Evolutionary conservation across 2,888 invertebrate genomes (phyloP), one percentile per base, ranked within the genome.

Genomic region (Myathropa florea): DNA sequence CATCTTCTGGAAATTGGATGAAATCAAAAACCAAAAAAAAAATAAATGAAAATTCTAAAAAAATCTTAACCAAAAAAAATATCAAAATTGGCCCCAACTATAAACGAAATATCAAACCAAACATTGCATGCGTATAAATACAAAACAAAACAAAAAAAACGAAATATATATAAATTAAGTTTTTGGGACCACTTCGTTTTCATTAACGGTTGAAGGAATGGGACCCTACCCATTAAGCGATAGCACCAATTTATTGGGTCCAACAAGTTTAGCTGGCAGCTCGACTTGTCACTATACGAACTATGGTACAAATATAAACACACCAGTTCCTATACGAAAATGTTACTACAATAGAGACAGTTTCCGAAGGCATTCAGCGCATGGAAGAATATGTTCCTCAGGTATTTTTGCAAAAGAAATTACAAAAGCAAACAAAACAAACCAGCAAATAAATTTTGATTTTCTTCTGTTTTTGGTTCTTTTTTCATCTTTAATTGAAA

Each of bases 141-240:
- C 39, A 60, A 75, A 81, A 82, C 39, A 57, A 57, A 57, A 23
- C 23, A 85, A 79, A 88, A 88, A 88, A 89, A 89, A 87, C 87
- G 89, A 80, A 88, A 76, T 59, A 76, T 79, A 88, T 81, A 82
- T 89, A 89, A 90, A 89, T 90, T 90, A 92, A 93, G 92, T 92
- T 89, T 93, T 92, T 92, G 92, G 92, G 90, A 92, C 92, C 90
- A 93, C 92, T 90, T 92, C 93, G 91, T 93, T 92, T 89, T 92
- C 93, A 90, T 92, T 93, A 90, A 92, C 92, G 91, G 92, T 92
- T 92, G 93, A 93, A 92, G 92, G 93, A 91, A 93, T 93, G 93
- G 93, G 93, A 90, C 93, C 93, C 89, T 93, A 93, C 91, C 93
- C 93, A 88, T 91, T 93, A 89, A 92, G 92, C 90, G 93, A 93